Base-by-base conservation (phyloP, 2,888 invertebrate species). In the Sinotaia quadrata region DNA sequence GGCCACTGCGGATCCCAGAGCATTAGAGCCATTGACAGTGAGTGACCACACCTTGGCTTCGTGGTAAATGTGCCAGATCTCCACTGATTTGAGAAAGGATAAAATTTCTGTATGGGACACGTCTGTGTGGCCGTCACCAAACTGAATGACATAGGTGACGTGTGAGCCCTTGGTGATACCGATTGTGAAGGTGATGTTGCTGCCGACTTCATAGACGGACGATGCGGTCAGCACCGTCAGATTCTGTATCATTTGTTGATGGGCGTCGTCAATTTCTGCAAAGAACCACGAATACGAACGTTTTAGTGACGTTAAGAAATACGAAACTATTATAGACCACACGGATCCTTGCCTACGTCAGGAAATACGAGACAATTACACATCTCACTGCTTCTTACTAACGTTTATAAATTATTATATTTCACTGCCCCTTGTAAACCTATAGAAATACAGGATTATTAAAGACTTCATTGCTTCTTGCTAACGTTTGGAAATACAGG, bases 131-230 rank as follows among this genome's bases (percentile, higher is more conserved):
- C 76, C 79, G 68, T 81, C 81, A 21, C 77, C 79, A 62, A 67
- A 80, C 10, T 69, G 37, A 18, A 78, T 57, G 15, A 29, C 52
- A 56, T 73, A 79, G 21, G 69, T 60, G 27, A 79, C 76, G 66
- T 81, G 78, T 4, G 81, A 81, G 0, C 81, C 81, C 37, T 76
- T 68, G 15, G 49, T 63, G 52, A 78, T 49, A 21, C 60, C 31
- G 4, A 79, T 59, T 2, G 68, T 65, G n/a, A 75, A 65, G 10
- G 52, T 59, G 36, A 73, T 72, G 21, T 61, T 36, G 49, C 75
- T 69, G 24, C 60, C 72, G n/a, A 69, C 68, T 47, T 66, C 47
- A 49, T 72, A 74, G 15, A 71, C 72, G 12, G 31, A 34, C 29
- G 68, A 21, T 4, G 60, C 31, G n/a, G 67, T 66, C 8, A 24